phyloP scores from a whole-genome alignment of 2,797 vertebrate genomes.

The Phrynocephalus vlangalii region DNA sequence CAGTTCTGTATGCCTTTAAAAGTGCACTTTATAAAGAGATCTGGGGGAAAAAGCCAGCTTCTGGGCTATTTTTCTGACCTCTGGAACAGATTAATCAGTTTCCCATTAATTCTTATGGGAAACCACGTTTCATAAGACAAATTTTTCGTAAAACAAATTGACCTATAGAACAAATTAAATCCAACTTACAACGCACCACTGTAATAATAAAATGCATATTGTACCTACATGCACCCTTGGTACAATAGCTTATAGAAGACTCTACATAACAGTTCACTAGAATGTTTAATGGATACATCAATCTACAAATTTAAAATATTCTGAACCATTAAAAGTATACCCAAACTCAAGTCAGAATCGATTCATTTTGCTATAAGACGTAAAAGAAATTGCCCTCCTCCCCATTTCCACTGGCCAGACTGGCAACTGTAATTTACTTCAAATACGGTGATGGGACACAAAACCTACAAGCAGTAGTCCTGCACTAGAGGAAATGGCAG shows the following conservation, averaged over 20 bases:
- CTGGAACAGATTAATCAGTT: no score
- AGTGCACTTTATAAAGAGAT: no score
- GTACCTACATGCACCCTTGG: neutral
- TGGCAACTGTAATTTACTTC: neutral
- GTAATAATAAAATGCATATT: neutral
- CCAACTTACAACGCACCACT: no score
- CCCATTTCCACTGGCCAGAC: neutral
- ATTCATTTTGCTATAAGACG: neutral
- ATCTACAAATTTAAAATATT: neutral
- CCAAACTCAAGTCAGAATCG: neutral
- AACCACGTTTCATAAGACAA: no score
- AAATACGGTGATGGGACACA: neutral
- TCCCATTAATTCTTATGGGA: no score
- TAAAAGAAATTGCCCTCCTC: neutral
- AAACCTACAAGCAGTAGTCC: neutral
- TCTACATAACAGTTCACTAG: neutral
- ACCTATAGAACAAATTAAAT: no score
- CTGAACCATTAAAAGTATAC: neutral
- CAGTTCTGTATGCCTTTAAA: no score
- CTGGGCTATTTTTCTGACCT: no score
- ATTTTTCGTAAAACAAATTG: no score
- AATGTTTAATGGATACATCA: neutral
- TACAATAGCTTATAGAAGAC: neutral
- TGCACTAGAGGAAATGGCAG: neutral
- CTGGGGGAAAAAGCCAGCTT: no score